phyloP scores from a whole-genome alignment of 2,113 vertebrate species.

The Lethenteron reissneri region DNA sequence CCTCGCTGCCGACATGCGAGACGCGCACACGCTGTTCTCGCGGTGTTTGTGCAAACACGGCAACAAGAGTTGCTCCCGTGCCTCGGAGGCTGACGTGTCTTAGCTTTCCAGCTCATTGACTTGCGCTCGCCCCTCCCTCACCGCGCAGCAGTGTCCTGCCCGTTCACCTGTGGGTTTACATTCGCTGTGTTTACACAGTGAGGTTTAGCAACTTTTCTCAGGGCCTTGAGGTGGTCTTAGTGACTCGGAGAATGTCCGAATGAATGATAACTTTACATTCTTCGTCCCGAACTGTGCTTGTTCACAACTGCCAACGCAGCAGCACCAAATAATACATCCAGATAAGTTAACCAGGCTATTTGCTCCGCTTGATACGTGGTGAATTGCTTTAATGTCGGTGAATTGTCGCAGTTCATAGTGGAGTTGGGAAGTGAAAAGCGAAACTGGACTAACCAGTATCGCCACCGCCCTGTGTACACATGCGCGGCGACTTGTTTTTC shows the following conservation, averaged over 20 bases:
- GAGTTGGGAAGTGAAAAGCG: too few species aligned
- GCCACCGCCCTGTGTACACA: too few species aligned
- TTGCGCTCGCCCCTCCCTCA: not conserved
- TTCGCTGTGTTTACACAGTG: not conserved
- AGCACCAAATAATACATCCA: not conserved
- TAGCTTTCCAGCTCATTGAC: not conserved
- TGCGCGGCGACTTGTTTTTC: too few species aligned
- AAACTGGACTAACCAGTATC: too few species aligned
- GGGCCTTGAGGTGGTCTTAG: not conserved
- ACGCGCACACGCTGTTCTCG: not conserved
- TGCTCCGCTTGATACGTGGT: not conserved
- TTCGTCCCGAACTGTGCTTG: not conserved
- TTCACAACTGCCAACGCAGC: not conserved
- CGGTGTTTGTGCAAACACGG: not conserved
- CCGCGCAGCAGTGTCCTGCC: not conserved
- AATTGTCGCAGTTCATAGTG: too few species aligned
- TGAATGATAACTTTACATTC: not conserved
- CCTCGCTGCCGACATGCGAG: not conserved
- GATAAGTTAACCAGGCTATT: not conserved
- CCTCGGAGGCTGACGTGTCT: not conserved
- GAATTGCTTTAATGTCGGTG: not conserved
- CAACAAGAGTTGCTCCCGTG: not conserved
- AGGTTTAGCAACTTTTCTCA: not conserved
- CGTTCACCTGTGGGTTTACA: not conserved
- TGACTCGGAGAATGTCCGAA: not conserved